Conservation (phyloP, 2,797 vertebrate genomes). For the Rhadinocentrus ornatus region DNA sequence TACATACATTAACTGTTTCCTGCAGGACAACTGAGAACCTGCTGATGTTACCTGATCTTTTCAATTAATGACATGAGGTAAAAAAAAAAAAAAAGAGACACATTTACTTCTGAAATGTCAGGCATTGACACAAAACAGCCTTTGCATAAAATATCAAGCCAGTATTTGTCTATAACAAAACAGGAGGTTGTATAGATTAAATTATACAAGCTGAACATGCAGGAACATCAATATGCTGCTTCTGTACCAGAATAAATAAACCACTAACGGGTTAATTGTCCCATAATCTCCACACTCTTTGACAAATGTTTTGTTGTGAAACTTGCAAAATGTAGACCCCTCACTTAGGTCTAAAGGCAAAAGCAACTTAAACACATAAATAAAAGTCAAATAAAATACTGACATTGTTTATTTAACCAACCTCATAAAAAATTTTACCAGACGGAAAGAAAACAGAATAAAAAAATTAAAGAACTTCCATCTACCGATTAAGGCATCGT, state of each 20-base stretch:
- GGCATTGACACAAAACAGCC: conserved; percentile 8
- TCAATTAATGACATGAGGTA: conserved; percentile 28
- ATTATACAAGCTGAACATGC: too few relatives aligned
- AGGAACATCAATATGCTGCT: too few relatives aligned
- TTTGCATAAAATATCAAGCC: not conserved
- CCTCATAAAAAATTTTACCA: not conserved
- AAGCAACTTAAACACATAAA: not conserved
- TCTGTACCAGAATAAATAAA: not conserved
- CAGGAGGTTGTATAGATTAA: not conserved
- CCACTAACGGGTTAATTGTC: not conserved
- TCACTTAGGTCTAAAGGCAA: not conserved
- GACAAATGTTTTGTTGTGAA: not conserved
- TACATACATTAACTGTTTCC: conserved; percentile 27
- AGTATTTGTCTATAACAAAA: not conserved
- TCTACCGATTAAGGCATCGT: not conserved
- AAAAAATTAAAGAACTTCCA: not conserved
- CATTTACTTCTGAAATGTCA: not conserved
- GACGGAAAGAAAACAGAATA: not conserved
- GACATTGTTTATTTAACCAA: not conserved
- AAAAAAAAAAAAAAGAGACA: not conserved
- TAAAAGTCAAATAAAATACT: not conserved
- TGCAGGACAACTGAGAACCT: conserved; percentile 45
- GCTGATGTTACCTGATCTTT: conserved; percentile 49
- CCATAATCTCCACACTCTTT: not conserved
- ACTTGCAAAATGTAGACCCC: not conserved